Conservation (phyloP, 1,140 invertebrate genomes). For the Homalodisca vitripennis region DNA sequence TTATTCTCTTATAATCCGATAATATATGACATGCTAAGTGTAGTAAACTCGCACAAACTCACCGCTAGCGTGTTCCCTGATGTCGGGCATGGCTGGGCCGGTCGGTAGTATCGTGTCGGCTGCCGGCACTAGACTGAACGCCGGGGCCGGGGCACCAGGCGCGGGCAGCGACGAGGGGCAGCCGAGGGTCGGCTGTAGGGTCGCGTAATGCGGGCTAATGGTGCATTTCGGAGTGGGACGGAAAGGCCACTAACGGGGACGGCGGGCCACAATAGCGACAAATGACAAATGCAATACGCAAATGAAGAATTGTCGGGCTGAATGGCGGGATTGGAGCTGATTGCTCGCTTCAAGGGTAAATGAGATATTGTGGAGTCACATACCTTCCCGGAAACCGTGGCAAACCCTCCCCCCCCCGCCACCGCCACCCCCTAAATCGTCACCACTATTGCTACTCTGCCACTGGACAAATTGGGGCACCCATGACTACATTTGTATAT, state of each 20-base stretch:
- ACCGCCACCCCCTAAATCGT: too few relatives aligned
- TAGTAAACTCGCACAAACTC: too few relatives aligned
- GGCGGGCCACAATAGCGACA: slow-evolving; percentile 48
- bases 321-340: slow-evolving; percentile 30
- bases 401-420: not conserved
- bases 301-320: slow-evolving; percentile 53
- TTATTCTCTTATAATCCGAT: too few relatives aligned
- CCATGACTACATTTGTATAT: too few relatives aligned
- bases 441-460: not conserved
- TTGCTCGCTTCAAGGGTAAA: slow-evolving; percentile 28
- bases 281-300: slow-evolving; percentile 54
- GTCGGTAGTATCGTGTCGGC: not conserved
- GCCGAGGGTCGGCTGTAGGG: too few relatives aligned
- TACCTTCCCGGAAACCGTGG: slow-evolving; percentile 8
- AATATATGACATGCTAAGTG: too few relatives aligned
- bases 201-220: not conserved
- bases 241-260: not conserved
- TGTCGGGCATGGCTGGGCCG: not conserved
- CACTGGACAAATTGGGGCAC: too few relatives aligned
- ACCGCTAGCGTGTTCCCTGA: too few relatives aligned
- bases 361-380: slow-evolving; percentile 23
- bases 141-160: not conserved
- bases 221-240: not conserved
- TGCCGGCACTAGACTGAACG: not conserved
- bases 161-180: not conserved